Conservation (phyloP, 2,113 vertebrate genomes). For the Nesospiza acunhae region DNA sequence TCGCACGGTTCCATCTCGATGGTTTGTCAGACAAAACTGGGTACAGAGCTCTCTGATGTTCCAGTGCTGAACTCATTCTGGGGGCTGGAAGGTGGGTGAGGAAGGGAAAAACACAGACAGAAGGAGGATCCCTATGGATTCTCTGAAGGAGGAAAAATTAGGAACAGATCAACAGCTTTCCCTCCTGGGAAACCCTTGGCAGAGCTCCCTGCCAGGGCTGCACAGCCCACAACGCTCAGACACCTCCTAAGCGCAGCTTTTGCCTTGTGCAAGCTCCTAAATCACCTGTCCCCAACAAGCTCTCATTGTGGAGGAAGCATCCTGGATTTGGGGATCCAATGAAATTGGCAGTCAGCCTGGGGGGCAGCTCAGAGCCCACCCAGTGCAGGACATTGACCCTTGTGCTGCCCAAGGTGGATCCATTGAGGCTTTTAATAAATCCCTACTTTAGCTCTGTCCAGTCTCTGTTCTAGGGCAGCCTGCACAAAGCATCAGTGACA, state of each 20-base stretch:
- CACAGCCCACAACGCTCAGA: not conserved
- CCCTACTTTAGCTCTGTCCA: not conserved
- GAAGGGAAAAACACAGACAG: not conserved
- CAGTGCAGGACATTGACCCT: accelerated
- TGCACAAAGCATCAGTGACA: not conserved
- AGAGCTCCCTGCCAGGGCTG: not conserved
- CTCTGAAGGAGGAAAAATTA: not conserved
- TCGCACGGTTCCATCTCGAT: not conserved
- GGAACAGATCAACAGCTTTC: not conserved
- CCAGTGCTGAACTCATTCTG: not conserved
- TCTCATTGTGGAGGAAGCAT: not conserved
- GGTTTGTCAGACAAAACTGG: slow-evolving; percentile 52
- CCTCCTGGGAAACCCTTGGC: not conserved
- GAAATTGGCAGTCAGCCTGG: not conserved
- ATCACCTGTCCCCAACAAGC: not conserved
- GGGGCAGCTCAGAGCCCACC: not conserved
- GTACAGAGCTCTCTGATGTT: not conserved
- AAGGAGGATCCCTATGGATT: not conserved
- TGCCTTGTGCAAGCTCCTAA: not conserved
- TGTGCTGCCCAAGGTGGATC: not conserved
- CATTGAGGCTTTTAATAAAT: not conserved
- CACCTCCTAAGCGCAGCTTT: not conserved
- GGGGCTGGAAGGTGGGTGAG: slow-evolving; percentile 6
- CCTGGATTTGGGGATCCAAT: not conserved
- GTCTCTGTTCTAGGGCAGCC: not conserved